Percentiles rank a stretch among this genome's conserved stretches.
Conservation (phyloP, 2,113 vertebrate genomes). For the Corydoras sp. region DNA sequence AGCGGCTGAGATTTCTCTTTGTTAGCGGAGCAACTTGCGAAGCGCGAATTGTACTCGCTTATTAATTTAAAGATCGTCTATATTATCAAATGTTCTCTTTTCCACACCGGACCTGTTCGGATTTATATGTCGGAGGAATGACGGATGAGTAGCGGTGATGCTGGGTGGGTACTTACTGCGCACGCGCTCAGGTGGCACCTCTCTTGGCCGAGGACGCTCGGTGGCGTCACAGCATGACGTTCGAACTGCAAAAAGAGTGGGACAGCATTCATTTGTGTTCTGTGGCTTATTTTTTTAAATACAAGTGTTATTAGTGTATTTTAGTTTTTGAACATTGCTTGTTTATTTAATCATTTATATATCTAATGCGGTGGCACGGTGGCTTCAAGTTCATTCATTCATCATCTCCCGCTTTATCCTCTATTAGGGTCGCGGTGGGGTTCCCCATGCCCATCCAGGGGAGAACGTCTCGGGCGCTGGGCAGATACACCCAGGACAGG, state of each 20-base stretch:
- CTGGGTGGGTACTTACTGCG: not conserved
- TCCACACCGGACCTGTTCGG: not conserved
- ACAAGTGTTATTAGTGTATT: too few species aligned
- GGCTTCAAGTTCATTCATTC: too few species aligned
- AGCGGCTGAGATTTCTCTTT: not conserved
- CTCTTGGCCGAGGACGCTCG: not conserved
- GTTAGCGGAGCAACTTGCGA: not conserved
- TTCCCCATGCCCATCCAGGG: too few species aligned
- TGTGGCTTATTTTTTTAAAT: not conserved
- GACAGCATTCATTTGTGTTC: not conserved
- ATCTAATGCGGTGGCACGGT: too few species aligned
- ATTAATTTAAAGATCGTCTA: too few species aligned
- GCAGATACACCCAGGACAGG: too few species aligned
- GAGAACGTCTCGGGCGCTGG: too few species aligned
- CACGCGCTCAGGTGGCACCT: not conserved
- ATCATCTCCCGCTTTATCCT: too few species aligned
- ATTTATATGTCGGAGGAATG: not conserved
- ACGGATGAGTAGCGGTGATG: not conserved
- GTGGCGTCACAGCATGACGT: constrained; percentile 10
- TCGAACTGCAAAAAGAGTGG: not conserved
- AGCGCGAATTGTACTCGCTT: not conserved
- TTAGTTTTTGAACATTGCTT: too few species aligned
- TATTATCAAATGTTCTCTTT: not conserved
- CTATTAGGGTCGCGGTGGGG: too few species aligned
- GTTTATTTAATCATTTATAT: not conserved